phyloP scores from a whole-genome alignment of 2,797 vertebrate species.

The Peromyscus aztecus region DNA sequence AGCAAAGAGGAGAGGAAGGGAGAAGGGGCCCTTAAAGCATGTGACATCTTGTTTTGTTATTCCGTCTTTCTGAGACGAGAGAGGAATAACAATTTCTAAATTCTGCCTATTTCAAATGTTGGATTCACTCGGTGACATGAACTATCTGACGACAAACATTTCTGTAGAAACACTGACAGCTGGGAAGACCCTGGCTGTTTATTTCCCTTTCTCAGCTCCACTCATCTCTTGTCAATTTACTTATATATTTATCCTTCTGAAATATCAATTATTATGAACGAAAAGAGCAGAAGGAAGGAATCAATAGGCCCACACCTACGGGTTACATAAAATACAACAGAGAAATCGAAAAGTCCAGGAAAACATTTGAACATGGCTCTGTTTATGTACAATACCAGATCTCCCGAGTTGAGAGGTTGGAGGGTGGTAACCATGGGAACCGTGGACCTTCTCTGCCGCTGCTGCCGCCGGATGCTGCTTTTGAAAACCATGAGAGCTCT shows the following conservation, averaged over 20 bases:
- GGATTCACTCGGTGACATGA: conserved; percentile 9
- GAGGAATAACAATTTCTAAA: conserved; percentile 24
- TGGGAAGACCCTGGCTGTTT: background rate
- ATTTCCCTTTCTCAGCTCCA: background rate
- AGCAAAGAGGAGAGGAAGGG: background rate
- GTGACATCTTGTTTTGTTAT: background rate
- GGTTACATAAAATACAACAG: background rate
- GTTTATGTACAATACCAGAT: background rate
- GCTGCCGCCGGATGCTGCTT: no score
- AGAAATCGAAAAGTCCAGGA: background rate
- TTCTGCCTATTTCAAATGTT: background rate
- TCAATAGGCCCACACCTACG: background rate
- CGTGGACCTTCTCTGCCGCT: background rate
- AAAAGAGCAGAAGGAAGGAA: background rate
- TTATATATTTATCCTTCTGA: background rate
- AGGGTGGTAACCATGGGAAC: background rate
- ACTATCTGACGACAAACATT: background rate
- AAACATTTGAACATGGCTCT: background rate
- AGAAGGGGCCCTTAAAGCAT: background rate
- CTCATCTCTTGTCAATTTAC: background rate
- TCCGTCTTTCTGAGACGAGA: conserved; percentile 5
- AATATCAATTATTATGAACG: background rate
- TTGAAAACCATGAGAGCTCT: background rate
- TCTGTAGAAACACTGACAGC: background rate
- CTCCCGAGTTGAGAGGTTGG: background rate